A percentile compares a stretch with the other conserved stretches of the same genome.
phyloP scores from a whole-genome alignment of 2,797 vertebrate genomes.

The Allobates femoralis region DNA sequence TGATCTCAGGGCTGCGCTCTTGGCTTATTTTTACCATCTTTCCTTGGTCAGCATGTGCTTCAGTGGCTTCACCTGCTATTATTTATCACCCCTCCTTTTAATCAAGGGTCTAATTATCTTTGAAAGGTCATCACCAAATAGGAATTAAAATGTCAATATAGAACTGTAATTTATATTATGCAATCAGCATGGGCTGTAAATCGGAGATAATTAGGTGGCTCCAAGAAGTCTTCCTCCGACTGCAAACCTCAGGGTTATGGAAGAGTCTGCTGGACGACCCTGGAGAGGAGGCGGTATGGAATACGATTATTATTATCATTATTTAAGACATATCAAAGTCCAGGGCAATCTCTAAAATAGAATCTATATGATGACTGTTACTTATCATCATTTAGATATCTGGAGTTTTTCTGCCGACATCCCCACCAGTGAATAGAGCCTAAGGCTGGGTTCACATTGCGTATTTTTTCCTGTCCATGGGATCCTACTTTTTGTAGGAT shows the following conservation, averaged over 20 bases:
- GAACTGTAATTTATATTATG: slow-evolving; percentile 35
- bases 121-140: slow-evolving; percentile 52
- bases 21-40: not conserved
- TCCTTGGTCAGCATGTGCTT: slow-evolving; percentile 13
- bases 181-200: slow-evolving; percentile 33
- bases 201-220: slow-evolving; percentile 43
- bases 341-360: no score
- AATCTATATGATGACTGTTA: no score
- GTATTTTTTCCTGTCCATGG: no score
- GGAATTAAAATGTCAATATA: slow-evolving; percentile 50
- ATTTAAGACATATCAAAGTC: no score
- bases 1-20: not conserved
- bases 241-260: not conserved
- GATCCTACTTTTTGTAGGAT: no score
- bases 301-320: no score
- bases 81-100: slow-evolving; percentile 39
- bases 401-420: no score
- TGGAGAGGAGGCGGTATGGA: no score
- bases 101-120: slow-evolving; percentile 53
- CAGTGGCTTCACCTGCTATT: not conserved
- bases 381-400: no score
- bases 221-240: slow-evolving; percentile 3
- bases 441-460: no score
- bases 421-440: no score
- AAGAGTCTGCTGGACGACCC: not conserved